Conservation (phyloP, 2,888 invertebrate species). For the Piscicola geometra region DNA sequence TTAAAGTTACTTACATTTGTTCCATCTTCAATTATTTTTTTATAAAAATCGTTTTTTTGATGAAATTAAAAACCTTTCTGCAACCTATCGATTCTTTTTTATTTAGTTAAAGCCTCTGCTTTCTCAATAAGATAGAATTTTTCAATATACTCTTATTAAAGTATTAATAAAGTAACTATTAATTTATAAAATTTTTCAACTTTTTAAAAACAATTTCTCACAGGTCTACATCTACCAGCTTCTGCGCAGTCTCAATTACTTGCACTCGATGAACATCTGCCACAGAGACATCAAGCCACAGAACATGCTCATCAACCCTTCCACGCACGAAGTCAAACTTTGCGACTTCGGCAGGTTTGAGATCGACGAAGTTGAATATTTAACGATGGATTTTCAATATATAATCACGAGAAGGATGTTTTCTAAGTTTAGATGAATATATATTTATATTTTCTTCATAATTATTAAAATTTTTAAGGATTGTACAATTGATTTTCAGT, state of each 20-base stretch:
- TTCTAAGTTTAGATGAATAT: too few species aligned
- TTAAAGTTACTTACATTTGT: too few species aligned
- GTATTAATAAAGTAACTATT: background rate
- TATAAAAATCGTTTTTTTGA: too few species aligned
- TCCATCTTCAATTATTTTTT: too few species aligned
- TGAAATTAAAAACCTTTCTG: too few species aligned
- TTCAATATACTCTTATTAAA: background rate
- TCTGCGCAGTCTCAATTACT: constrained; percentile 97
- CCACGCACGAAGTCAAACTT: constrained; percentile 92
- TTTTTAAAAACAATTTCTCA: constrained; percentile 53
- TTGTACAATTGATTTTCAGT: constrained; percentile 61
- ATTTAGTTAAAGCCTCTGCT: background rate
- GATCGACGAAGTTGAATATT: too few species aligned
- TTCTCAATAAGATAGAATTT: background rate
- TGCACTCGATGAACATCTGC: constrained; percentile 96
- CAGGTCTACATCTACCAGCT: constrained; percentile 99
- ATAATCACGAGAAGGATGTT: too few species aligned
- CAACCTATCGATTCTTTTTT: too few species aligned
- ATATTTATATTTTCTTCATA: too few species aligned
- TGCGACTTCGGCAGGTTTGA: constrained; percentile 86
- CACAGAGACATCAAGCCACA: constrained; percentile 99
- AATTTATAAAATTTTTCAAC: background rate
- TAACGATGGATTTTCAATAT: background rate
- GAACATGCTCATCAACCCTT: constrained; percentile 92
- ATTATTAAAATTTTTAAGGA: background rate